Evolutionary conservation across 2,797 vertebrate genomes (phyloP).

Genomic region (Enteromius fasciolatus): DNA sequence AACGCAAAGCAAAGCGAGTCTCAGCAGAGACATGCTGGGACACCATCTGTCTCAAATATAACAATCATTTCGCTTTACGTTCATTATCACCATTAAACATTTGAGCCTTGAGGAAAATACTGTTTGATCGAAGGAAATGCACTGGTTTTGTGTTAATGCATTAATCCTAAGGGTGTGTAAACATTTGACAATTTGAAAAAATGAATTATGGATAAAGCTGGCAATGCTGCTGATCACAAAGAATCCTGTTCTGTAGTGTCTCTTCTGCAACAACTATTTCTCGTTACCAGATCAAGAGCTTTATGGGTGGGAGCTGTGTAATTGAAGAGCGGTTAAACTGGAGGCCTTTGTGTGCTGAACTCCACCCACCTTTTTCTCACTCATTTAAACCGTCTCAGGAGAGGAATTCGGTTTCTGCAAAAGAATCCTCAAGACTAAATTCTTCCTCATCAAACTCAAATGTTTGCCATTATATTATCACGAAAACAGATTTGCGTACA

Average conservation of each 20-base stretch:
- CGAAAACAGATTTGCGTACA: slow-evolving; percentile 28
- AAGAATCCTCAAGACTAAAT: slow-evolving; percentile 62
- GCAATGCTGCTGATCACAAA: slow-evolving; percentile 41
- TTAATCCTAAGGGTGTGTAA: slow-evolving; percentile 26
- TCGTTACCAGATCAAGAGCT: slow-evolving; percentile 62
- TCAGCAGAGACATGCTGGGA: slow-evolving; percentile 59
- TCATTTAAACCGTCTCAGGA: slow-evolving; percentile 35
- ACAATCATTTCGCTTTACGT: slow-evolving; percentile 52
- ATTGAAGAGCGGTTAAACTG: slow-evolving; percentile 70
- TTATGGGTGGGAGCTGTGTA: slow-evolving; percentile 62
- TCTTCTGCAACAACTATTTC: slow-evolving; percentile 53
- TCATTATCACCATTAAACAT: slow-evolving; percentile 37
- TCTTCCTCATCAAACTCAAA: slow-evolving; percentile 57
- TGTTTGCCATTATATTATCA: slow-evolving; percentile 58
- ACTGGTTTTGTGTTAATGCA: slow-evolving; percentile 1
- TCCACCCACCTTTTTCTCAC: slow-evolving; percentile 55
- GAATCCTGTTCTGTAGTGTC: slow-evolving; percentile 22
- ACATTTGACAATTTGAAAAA: neutral
- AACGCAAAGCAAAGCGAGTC: slow-evolving; percentile 55
- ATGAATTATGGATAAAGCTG: neutral
- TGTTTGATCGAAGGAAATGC: neutral
- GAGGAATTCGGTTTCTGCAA: slow-evolving; percentile 48
- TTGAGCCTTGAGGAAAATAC: slow-evolving; percentile 14
- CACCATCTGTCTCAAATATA: slow-evolving; percentile 72
- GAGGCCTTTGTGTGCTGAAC: slow-evolving; percentile 62